Conservation (phyloP, 2,113 vertebrate genomes). For the zebrafish (Danio rerio) region GRCz12tu NC_133198.1:32460501-32461000, state of each 20-base stretch:
- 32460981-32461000: too few relatives aligned
- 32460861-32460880: too few relatives aligned
- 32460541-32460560: constrained; percentile 13
- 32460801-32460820: neutral
- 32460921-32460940: too few relatives aligned
- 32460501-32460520: neutral
- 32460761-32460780: neutral
- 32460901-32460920: too few relatives aligned
- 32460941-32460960: too few relatives aligned
- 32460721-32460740: constrained; percentile 13
- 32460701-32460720: constrained; percentile 29
- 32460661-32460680: constrained; percentile 12
- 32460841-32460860: too few relatives aligned
- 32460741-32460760: neutral
- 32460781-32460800: neutral
- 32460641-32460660: neutral
- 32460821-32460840: neutral
- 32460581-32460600: constrained; percentile 26
- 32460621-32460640: constrained; percentile 8
- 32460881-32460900: too few relatives aligned
- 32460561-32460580: constrained; percentile 35
- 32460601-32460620: constrained; percentile 12
- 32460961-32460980: too few relatives aligned
- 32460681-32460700: constrained; percentile 29
- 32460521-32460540: neutral